Evolutionary conservation across 2,797 vertebrate genomes (phyloP).

Genomic region (Urosaurus nigricauda): DNA sequence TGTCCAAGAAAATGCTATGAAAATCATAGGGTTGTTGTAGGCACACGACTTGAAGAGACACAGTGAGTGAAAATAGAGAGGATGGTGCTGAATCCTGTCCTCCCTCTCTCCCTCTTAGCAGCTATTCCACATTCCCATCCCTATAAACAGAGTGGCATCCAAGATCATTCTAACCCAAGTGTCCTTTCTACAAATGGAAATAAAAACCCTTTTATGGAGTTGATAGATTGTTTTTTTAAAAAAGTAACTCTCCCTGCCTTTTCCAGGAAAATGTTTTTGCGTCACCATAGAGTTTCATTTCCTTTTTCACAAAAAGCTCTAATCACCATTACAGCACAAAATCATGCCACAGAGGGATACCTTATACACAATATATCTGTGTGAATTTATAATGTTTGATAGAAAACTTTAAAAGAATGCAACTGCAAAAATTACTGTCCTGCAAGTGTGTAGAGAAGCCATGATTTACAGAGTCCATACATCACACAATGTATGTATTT

Average conservation of each 20-base stretch:
- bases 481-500: not conserved
- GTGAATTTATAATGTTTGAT: not conserved
- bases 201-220: not conserved
- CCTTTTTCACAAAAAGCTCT: not conserved
- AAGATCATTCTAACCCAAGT: not conserved
- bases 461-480: not conserved
- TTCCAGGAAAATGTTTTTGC: not conserved
- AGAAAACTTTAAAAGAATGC: not conserved
- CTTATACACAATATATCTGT: not conserved
- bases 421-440: not conserved
- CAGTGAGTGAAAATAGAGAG: not conserved
- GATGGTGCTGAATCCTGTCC: not conserved
- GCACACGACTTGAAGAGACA: too few relatives aligned
- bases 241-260: not conserved
- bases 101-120: not conserved
- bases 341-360: too few relatives aligned
- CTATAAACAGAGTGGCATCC: not conserved
- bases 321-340: too few relatives aligned
- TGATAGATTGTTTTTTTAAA: not conserved
- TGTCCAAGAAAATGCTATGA: too few relatives aligned
- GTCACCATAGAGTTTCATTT: not conserved
- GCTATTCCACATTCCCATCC: not conserved
- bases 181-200: not conserved
- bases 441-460: not conserved
- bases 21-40: too few relatives aligned